Evolutionary conservation across 1,140 invertebrate genomes (phyloP), one percentile per base, ranked within the genome.

Genomic region (Oncopodura yosiiana): DNA sequence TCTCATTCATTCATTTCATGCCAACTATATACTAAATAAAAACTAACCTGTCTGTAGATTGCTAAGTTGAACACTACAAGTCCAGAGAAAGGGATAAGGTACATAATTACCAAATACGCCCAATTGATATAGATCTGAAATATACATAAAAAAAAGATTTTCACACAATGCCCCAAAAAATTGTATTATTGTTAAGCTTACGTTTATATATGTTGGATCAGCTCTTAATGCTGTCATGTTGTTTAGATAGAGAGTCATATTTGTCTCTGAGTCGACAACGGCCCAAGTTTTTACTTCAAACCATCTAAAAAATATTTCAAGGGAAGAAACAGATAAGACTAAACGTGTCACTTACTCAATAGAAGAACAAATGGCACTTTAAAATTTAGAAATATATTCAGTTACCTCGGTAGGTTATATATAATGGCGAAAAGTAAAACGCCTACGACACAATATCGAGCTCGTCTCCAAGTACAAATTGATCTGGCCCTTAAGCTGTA

Each of bases 41-140:
- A n/a, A 67, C 73, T 75, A 66, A 83, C 81, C 74, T 81, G 76
- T 61, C 77, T 74, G 70, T 94, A 94, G 65, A 97, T 94, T 66
- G 86, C 82, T 38, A 80, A 78, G 72, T 97, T 97, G 56, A 95
- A 79, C 32, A 88, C 80, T 21, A 87, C 83, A 38, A 96, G 73
- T 41, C 82, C 78, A 21, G 80, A 74, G 67, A 95, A 88, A 9
- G 93, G 92, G 51, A 94, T 77, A 52, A 91, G 80, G 70, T 94
- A 94, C 77, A 93, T 89, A 55, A 94, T 81, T 43, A 94, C 75
- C 48, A 95, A 77, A 70, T 95, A 94, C 69, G 90, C 76, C 84
- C 88, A 94, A 64, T 90, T 83, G 57, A 93, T 89, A 68, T 94
- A 96, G 6, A 93, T 75, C 23, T 80, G 1, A 71, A 70, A 16